Base-by-base conservation (phyloP, 1,140 invertebrate genomes). In the Ips typographus region DNA sequence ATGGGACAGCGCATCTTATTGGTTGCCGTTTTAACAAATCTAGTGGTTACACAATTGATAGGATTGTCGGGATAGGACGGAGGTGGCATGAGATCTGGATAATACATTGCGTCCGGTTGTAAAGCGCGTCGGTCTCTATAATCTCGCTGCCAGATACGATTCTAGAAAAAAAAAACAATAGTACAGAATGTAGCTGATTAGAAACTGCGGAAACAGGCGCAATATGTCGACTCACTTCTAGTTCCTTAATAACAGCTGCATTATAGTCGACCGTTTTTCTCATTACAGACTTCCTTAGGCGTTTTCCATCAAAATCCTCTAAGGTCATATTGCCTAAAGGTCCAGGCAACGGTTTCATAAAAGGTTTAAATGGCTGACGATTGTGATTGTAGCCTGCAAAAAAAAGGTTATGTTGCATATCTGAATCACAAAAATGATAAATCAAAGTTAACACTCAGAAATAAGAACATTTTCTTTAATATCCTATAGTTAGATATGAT, bases 1-100 rank as follows among this genome's bases (percentile, higher is more conserved):
- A 99, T 97, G 0, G 98, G 98, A 84, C 98, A 99, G 75, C 96
- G 87, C 89, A 98, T 97, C 88, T 99, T 99, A 84, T 99, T 99
- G 53, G 97, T 99, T 5, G 98, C 98, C 40, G 96, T 96, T 82
- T 98, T 94, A 1, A 99, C 96, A 84, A 99, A 99, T 76, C 91
- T 84, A 22, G 96, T 98, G 2, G 95, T 97, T 2, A 99, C 94
- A 75, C 95, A 93, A 85, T 99, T 99, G 68, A 96, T 96, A 3
- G 97, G 94, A 83, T 98, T 98, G 79, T 98, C 93, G 52, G 91
- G 86, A 78, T 95, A 94, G 77, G 90, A 91, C 39, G 91, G 89
- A 22, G 96, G 96, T 39, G 95, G 95, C 76, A 94, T 83, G 76
- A 98, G 81, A 80, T 94, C 90, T 0, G 93, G 92, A 77, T 91